Percentiles rank a stretch among this genome's conserved stretches.
Conservation (phyloP, 2,113 vertebrate genomes). For the zebrafish (Danio rerio) region DNA sequence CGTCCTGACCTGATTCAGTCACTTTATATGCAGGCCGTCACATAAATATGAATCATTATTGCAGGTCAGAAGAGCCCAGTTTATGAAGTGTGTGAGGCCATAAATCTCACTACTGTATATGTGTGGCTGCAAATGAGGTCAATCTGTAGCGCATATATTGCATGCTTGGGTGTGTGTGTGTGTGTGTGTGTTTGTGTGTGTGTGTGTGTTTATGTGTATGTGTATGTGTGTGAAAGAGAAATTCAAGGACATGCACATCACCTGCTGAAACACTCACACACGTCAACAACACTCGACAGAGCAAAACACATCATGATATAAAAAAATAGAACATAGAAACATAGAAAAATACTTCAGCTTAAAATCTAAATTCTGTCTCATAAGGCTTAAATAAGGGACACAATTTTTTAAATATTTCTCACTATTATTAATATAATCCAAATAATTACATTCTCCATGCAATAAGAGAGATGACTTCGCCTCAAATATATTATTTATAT, state of each 20-base stretch:
- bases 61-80: not conserved
- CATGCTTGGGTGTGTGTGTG: not conserved
- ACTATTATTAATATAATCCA: too few species aligned
- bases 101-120: not conserved
- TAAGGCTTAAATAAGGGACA: too few species aligned
- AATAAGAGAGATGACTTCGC: too few species aligned
- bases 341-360: too few species aligned
- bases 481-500: too few species aligned
- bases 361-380: too few species aligned
- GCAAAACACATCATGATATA: not conserved
- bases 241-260: not conserved
- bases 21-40: not conserved
- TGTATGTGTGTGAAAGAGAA: not conserved
- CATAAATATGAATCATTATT: not conserved
- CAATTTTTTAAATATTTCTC: too few species aligned
- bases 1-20: not conserved
- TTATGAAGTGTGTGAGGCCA: not conserved
- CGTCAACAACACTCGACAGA: not conserved
- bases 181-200: too few species aligned
- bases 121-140: not conserved
- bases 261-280: constrained; percentile 1
- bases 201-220: too few species aligned
- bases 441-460: too few species aligned
- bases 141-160: not conserved
- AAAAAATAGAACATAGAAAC: too few species aligned